Evolutionary conservation across 2,797 vertebrate species (phyloP).

Genomic region (Cephalopachus bancanus): DNA sequence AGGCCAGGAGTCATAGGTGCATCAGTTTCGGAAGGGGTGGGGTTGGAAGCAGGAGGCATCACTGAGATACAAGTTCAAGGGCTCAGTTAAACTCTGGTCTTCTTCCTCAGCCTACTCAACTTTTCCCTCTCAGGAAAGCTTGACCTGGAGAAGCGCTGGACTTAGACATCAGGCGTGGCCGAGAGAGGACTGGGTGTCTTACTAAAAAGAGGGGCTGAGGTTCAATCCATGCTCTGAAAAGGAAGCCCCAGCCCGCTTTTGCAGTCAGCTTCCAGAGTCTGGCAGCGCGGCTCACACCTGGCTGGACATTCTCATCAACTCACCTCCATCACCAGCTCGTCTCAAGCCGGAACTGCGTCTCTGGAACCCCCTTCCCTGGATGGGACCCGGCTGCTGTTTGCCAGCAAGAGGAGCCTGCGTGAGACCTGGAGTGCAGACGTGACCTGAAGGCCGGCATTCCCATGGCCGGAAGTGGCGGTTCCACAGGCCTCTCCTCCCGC

Average conservation of each 20-base stretch:
- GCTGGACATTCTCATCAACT: no score
- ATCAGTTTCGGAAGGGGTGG: neutral
- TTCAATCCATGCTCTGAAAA: neutral
- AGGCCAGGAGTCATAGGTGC: neutral
- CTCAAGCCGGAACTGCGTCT: neutral
- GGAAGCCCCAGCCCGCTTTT: neutral
- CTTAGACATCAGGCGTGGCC: neutral
- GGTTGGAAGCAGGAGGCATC: neutral
- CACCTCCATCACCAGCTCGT: no score
- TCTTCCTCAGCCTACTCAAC: neutral
- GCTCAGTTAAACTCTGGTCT: neutral
- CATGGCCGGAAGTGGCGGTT: fast-evolving
- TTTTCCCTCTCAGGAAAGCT: neutral
- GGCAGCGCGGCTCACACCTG: no score
- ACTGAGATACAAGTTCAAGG: neutral
- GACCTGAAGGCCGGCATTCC: neutral
- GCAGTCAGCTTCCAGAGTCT: neutral
- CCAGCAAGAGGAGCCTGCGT: neutral
- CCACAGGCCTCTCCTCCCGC: fast-evolving
- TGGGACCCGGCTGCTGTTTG: neutral
- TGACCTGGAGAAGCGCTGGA: neutral
- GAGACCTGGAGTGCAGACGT: neutral
- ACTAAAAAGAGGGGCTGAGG: neutral
- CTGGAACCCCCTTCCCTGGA: neutral
- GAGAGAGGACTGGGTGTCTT: neutral